A percentile compares a stretch with the other conserved stretches of the same genome.
phyloP scores from a whole-genome alignment of 1,140 invertebrate species.

The Pseudobourletiella spinata region DNA sequence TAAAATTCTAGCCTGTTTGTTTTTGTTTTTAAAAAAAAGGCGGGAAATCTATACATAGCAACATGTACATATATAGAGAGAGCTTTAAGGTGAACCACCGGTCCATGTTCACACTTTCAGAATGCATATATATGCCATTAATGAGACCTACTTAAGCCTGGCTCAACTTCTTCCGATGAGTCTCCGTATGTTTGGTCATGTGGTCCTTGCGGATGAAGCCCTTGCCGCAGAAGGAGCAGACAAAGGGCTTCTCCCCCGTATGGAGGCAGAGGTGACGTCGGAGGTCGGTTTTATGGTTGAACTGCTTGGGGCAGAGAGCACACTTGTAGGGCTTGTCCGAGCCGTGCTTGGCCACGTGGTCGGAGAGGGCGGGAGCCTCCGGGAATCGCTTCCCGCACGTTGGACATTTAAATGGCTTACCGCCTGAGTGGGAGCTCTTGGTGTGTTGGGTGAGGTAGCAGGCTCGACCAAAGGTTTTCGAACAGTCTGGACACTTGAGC shows the following conservation, averaged over 20 bases:
- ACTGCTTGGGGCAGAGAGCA: conserved; percentile 74
- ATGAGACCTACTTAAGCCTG: not conserved
- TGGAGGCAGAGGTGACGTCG: conserved; percentile 79
- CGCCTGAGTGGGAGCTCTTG: conserved; percentile 76
- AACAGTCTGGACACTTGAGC: conserved; percentile 69
- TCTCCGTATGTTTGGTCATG: conserved; percentile 84
- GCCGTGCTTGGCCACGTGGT: conserved; percentile 65
- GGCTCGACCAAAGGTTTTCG: conserved; percentile 73
- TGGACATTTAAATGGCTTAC: conserved; percentile 73
- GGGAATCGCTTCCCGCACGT: conserved; percentile 75
- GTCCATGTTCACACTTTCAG: not conserved
- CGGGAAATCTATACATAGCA: too few species aligned
- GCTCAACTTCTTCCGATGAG: conserved; percentile 54
- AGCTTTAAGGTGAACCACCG: too few species aligned
- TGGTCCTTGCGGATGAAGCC: conserved; percentile 90
- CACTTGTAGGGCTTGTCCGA: conserved; percentile 83
- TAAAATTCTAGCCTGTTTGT: too few species aligned
- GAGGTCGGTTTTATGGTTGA: conserved; percentile 84
- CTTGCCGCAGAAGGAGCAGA: conserved; percentile 71
- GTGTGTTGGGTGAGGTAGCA: conserved; percentile 84
- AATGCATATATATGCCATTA: not conserved
- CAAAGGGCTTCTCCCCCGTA: conserved; percentile 62
- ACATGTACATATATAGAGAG: too few species aligned
- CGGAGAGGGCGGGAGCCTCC: conserved; percentile 40
- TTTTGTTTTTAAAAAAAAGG: too few species aligned